phyloP scores from a whole-genome alignment of 2,113 vertebrate genomes.

The Atractosteus spatula region DNA sequence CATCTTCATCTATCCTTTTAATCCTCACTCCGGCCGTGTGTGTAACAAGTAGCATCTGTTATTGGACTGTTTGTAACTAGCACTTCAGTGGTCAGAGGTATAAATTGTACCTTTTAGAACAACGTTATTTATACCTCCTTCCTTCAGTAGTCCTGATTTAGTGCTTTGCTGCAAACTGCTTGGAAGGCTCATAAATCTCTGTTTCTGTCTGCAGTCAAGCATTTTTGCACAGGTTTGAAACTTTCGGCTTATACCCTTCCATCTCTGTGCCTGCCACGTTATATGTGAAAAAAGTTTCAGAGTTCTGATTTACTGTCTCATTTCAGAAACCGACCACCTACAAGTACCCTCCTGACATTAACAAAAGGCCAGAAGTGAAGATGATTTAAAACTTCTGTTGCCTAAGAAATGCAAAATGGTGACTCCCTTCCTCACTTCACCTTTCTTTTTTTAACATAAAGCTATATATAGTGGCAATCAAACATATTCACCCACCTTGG shows the following conservation, averaged over 20 bases:
- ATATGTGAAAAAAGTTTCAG: not conserved
- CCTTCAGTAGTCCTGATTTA: not conserved
- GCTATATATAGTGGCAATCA: no score
- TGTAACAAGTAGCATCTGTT: no score
- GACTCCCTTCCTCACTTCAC: not conserved
- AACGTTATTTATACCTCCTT: not conserved
- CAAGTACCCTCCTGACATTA: conserved; percentile 1
- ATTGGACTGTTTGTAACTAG: no score
- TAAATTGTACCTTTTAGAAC: conserved; percentile 4
- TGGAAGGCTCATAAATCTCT: conserved; percentile 5
- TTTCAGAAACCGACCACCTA: not conserved
- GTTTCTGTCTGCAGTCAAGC: not conserved
- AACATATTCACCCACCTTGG: no score
- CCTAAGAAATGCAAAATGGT: not conserved
- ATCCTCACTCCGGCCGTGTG: no score
- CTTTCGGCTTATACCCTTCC: not conserved
- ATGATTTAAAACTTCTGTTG: not conserved
- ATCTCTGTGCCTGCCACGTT: not conserved
- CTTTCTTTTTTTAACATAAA: no score
- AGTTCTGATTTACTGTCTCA: conserved; percentile 10
- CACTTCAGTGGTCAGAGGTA: not conserved
- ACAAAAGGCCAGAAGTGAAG: not conserved
- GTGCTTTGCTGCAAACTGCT: not conserved
- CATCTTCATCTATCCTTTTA: no score
- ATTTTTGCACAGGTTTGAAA: not conserved